Evolutionary conservation across 2,797 vertebrate species (phyloP).

Genomic region (Mus spretus): DNA sequence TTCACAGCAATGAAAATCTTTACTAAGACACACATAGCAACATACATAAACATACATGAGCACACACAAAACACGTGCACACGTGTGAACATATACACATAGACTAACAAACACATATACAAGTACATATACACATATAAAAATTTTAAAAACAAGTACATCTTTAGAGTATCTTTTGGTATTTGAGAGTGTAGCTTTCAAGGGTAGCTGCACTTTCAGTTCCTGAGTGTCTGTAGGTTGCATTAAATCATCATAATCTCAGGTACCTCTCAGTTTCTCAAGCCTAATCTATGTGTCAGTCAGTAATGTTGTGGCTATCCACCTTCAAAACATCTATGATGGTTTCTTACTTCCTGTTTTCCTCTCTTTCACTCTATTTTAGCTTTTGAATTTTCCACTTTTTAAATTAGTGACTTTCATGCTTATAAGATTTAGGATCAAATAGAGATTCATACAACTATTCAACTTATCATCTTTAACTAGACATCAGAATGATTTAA

Average conservation of each 20-base stretch:
- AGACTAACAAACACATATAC: background rate
- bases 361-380: background rate
- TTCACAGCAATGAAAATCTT: background rate
- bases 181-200: background rate
- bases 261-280: background rate
- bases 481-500: background rate
- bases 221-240: background rate
- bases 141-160: background rate
- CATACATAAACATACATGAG: background rate
- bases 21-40: background rate
- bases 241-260: background rate
- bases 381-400: background rate
- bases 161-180: background rate
- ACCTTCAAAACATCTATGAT: background rate
- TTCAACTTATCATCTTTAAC: background rate
- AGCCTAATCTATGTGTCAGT: background rate
- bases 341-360: background rate
- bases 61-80: background rate
- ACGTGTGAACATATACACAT: background rate
- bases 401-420: constrained; percentile 15
- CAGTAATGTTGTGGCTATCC: background rate
- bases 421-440: background rate
- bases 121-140: background rate
- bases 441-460: background rate
- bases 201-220: background rate